Percentiles rank a stretch among this genome's conserved stretches.
These are phyloP conservation scores for Actinemys pallida DNA, from an alignment of 2,113 vertebrate genomes.

Conservation along the genomic window DNA sequence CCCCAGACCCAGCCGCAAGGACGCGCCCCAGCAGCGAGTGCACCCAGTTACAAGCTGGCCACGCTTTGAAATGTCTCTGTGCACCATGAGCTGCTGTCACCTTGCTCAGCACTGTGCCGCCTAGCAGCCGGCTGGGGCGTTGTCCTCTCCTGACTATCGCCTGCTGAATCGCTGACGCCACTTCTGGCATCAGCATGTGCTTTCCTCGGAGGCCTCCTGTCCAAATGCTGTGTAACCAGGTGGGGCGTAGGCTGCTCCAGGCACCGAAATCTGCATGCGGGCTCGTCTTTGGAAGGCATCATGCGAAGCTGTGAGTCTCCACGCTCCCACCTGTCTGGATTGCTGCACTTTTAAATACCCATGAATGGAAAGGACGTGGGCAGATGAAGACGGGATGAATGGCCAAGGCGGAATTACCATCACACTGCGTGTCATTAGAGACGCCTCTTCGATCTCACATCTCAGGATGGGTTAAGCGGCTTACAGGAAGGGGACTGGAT, in stretches of 20 bases:
- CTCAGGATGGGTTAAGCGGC: not conserved
- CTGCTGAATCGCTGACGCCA: not conserved
- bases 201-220: not conserved
- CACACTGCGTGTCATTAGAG: too few relatives aligned
- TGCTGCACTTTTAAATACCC: not conserved
- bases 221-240: not conserved
- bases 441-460: not conserved
- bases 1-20: too few relatives aligned
- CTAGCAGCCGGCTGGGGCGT: too few relatives aligned
- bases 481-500: not conserved
- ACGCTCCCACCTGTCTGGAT: not conserved
- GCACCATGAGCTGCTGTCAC: too few relatives aligned
- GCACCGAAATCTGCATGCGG: not conserved
- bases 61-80: not conserved
- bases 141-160: too few relatives aligned
- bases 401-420: not conserved
- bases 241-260: not conserved
- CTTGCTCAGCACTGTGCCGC: not conserved
- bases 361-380: not conserved
- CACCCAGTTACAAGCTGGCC: not conserved
- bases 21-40: not conserved
- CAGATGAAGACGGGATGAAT: not conserved
- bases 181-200: not conserved
- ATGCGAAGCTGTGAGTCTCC: not conserved
- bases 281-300: too few relatives aligned